Evolutionary conservation across 1,140 invertebrate species (phyloP), one percentile per base, ranked within the genome.

Genomic region (Aphelinus atriplicis): DNA sequence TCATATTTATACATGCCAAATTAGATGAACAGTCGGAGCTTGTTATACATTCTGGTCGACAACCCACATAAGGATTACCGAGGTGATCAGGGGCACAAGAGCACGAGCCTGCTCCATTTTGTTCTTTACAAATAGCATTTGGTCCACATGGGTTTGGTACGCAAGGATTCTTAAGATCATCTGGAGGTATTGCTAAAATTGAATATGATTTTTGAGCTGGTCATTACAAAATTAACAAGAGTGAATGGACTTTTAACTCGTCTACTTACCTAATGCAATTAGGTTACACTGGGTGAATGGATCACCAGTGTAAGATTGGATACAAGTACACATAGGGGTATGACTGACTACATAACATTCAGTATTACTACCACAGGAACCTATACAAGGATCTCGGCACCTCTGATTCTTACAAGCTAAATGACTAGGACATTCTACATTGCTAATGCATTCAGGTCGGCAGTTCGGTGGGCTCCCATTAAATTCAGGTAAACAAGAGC

Each of bases 21-120:
- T 87, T 85, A 1, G 84, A 79, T 0, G 87, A 84, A 79, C 90
- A 91, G 76, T 91, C 90, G 0, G 87, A 85, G 78, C 90, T 89
- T 6, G 86, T 73, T 2, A 85, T 69, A 78, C 89, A 90, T 77
- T 89, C 87, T 50, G 89, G 89, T 81, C 91, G 82, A 82, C 92
- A 93, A n/a, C 91, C 91, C 84, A 92, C 90, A 76, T 93, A 93
- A n/a, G 93, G 92, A 83, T 93, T 91, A 58, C 93, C 93, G 78
- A 92, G 89, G 81, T 92, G 93, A 70, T 91, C 90, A 45, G 90
- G 86, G 47, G 91, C 77, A 81, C 93, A 94, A 42, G 84, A 87
- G 81, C 93, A 94, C 43, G 92, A 90, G 53, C 92, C 92, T 62
- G 90, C 91, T 7, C 89, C 89, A 81, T 91, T 90, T 84, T 88